A percentile compares a stretch with the other conserved stretches of the same genome.
These are phyloP conservation scores for Allobates femoralis DNA, from an alignment of 2,797 vertebrate species.

Conservation along the genomic window DNA sequence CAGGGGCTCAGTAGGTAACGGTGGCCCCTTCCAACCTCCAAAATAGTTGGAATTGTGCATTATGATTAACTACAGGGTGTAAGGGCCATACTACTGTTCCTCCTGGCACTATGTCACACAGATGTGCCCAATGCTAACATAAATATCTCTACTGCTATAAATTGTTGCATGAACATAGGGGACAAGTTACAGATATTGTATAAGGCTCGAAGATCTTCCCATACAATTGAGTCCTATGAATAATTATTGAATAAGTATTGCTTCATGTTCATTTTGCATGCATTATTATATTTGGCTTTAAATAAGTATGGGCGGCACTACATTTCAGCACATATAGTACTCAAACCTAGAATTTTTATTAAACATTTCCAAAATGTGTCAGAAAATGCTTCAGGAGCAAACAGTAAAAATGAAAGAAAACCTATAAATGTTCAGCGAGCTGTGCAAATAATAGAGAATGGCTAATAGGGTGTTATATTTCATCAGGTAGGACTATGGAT, in stretches of 20 bases:
- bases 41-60: no score
- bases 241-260: not conserved
- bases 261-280: not conserved
- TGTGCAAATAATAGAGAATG: not conserved
- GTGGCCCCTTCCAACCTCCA: no score
- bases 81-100: no score
- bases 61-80: no score
- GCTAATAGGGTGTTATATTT: not conserved
- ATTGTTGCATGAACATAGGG: not conserved
- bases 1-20: no score
- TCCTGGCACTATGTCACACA: no score
- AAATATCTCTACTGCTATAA: not conserved
- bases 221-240: not conserved
- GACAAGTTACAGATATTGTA: not conserved
- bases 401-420: not conserved
- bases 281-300: not conserved
- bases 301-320: not conserved
- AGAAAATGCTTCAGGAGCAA: not conserved
- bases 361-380: not conserved
- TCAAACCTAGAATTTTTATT: not conserved
- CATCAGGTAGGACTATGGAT: not conserved
- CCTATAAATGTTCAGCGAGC: not conserved
- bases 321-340: not conserved
- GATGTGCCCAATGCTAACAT: fast-evolving
- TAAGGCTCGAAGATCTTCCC: not conserved